phyloP scores from a whole-genome alignment of 2,113 vertebrate genomes.

The Speoplatyrhinus poulsoni region DNA sequence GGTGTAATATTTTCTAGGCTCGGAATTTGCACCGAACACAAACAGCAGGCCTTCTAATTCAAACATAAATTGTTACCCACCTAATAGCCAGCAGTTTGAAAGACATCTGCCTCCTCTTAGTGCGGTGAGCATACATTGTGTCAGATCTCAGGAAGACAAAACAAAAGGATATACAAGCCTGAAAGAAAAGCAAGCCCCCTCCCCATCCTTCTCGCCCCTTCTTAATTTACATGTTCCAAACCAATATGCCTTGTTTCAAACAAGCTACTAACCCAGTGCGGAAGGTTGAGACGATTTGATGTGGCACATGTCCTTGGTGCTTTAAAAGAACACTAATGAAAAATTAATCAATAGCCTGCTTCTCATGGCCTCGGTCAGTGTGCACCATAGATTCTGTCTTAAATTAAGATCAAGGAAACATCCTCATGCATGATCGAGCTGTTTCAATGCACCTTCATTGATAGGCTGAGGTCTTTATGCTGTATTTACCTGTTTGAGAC shows the following conservation, averaged over 20 bases:
- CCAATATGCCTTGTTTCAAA: constrained; percentile 61
- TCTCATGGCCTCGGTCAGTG: constrained; percentile 48
- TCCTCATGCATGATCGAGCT: constrained; percentile 30
- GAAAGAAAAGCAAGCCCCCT: constrained; percentile 60
- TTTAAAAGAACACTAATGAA: constrained; percentile 72
- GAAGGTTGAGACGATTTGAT: constrained; percentile 66
- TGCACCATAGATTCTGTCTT: constrained; percentile 61
- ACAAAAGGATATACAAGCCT: constrained; percentile 40
- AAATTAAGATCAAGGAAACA: constrained; percentile 70
- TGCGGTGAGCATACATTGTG: constrained; percentile 39
- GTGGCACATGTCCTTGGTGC: constrained; percentile 73
- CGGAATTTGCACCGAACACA: too few species aligned
- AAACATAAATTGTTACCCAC: too few species aligned
- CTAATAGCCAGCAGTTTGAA: constrained; percentile 9
- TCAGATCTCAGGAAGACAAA: constrained; percentile 42
- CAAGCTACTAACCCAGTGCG: constrained; percentile 59
- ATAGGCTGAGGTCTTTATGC: constrained; percentile 48
- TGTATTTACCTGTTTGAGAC: constrained; percentile 45
- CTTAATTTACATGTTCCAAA: constrained; percentile 44
- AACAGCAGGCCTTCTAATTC: too few species aligned
- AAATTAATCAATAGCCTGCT: constrained; percentile 63
- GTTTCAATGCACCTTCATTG: constrained; percentile 54
- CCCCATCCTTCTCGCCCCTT: neutral
- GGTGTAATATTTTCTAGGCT: too few species aligned
- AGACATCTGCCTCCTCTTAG: constrained; percentile 52